These are phyloP conservation scores for Pharmacophagus antenor DNA, from an alignment of 2,888 invertebrate genomes.

Conservation along the genomic window DNA sequence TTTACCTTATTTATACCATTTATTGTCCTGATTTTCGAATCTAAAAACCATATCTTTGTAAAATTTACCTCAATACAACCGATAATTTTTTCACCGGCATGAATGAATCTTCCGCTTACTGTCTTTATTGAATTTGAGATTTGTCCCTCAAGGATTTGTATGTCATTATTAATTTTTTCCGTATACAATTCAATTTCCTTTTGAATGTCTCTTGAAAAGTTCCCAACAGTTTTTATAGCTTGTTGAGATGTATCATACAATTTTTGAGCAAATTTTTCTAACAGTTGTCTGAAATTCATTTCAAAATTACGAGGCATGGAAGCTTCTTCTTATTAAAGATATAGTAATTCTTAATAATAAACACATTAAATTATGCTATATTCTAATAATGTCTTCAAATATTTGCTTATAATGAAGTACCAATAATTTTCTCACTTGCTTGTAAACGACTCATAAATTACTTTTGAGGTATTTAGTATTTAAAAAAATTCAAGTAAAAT, in stretches of 20 bases:
- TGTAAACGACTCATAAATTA: no score
- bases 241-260: slow-evolving; percentile 52
- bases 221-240: slow-evolving; percentile 48
- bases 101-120: slow-evolving; percentile 47
- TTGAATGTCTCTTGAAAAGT: slow-evolving; percentile 50
- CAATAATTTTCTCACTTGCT: no score
- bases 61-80: slow-evolving; percentile 61
- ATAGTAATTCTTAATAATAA: neutral
- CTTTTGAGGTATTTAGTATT: neutral
- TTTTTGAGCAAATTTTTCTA: slow-evolving; percentile 52
- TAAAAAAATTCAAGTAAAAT: neutral
- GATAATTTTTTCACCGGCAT: slow-evolving; percentile 47
- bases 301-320: neutral
- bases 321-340: neutral
- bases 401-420: no score
- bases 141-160: slow-evolving; percentile 48
- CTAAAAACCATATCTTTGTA: no score
- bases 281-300: slow-evolving; percentile 46
- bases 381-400: no score
- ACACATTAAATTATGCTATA: no score
- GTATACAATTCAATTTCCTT: slow-evolving; percentile 45
- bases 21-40: no score
- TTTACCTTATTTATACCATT: no score
- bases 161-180: slow-evolving; percentile 45
- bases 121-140: slow-evolving; percentile 48